Evolutionary conservation across 2,113 vertebrate genomes (phyloP).

Genomic region (Octodon degus): DNA sequence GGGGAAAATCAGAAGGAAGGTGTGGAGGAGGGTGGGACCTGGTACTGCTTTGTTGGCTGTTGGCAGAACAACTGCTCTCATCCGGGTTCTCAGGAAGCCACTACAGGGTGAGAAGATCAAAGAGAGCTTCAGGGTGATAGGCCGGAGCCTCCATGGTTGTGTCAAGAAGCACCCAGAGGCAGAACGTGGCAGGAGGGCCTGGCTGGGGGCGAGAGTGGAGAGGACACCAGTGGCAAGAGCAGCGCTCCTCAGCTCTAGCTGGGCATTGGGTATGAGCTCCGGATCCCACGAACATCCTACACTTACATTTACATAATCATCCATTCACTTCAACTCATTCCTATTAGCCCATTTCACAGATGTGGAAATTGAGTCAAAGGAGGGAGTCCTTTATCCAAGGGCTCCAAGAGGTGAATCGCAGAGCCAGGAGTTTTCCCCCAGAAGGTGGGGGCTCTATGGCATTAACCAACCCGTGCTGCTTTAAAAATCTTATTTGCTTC

Average conservation of each 20-base stretch:
- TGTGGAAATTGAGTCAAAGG: slow-evolving; percentile 2
- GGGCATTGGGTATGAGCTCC: no score
- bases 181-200: background rate
- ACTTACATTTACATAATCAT: background rate
- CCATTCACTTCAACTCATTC: background rate
- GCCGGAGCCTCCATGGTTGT: background rate
- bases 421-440: background rate
- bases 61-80: background rate
- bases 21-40: background rate
- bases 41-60: background rate
- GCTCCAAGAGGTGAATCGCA: background rate
- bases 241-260: background rate
- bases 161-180: no score
- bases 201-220: accelerated
- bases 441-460: no score
- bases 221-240: background rate
- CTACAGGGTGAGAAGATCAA: background rate
- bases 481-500: background rate
- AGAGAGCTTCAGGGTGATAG: no score
- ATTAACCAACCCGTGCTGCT: background rate
- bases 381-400: background rate
- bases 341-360: background rate
- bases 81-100: background rate
- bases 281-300: background rate
- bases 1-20: background rate